Evolutionary conservation across 2,888 invertebrate species (phyloP), one percentile per base, ranked within the genome.

Genomic region (Aleiodes leptofemur): DNA sequence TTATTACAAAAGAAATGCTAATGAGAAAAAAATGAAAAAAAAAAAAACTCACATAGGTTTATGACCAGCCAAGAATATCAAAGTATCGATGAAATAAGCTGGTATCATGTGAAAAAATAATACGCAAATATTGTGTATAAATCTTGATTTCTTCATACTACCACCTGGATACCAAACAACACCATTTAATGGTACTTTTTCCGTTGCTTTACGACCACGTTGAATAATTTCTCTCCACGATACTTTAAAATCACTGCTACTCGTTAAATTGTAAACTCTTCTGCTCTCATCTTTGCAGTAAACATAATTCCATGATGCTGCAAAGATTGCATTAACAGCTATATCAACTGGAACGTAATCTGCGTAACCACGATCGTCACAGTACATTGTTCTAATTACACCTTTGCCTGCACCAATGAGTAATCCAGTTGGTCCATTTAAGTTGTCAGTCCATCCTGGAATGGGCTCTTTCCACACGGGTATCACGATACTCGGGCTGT

Each of bases 361-460:
- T 0, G 96, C 96, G 81, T 95, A 95, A 34, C 94, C 93, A 78
- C 93, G 92, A 6, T 94, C 92, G 80, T 95, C 93, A 83, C 96
- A 96, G 87, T 95, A 95, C 96, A 97, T 96, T 0, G 96, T 94
- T n/a, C 97, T 91, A 77, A 97, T 92, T 0, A 97, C 95, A 0
- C 97, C 97, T 87, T 97, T 97, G 9, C 97, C 96, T 7, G 96
- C 96, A 4, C 94, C 86, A 71, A 94, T 95, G 4, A 97, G 90
- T 1, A 96, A 90, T 7, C 97, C 97, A 0, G 95, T 95, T 0
- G 97, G 97, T n/a, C 97, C 97, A 85, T 97, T 97, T 73, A 96
- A 95, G 84, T 97, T 98, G 87, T 98, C 97, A 0, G 97, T 96
- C 97, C 97, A 96, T 6, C 96, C 97, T 0, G 96, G 95, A 0